These are phyloP conservation scores for Xylocampa areola DNA, from an alignment of 2,888 invertebrate species.

Conservation along the genomic window DNA sequence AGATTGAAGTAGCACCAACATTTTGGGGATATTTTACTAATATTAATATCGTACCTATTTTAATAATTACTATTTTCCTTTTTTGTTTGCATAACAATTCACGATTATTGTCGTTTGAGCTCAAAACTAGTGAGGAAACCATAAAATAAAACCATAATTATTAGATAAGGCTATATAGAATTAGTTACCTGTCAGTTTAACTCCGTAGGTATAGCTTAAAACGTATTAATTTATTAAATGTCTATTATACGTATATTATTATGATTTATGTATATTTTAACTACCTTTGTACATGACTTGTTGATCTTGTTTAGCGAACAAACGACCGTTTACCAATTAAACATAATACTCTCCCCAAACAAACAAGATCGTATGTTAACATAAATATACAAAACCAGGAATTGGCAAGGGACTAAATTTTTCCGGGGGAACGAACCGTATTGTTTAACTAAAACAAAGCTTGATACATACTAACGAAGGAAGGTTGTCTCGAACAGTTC, in stretches of 20 bases:
- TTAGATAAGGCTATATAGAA: no score
- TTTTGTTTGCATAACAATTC: no score
- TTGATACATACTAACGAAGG: conserved; percentile 1
- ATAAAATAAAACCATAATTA: no score
- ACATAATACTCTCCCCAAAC: conserved; percentile 13
- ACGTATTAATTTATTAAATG: no score
- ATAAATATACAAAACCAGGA: conserved; percentile 16
- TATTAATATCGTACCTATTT: no score
- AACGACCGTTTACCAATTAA: conserved; percentile 18
- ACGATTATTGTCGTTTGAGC: no score
- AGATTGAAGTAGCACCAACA: neutral
- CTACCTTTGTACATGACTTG: neutral
- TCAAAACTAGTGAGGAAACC: no score
- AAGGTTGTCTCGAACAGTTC: conserved; percentile 6
- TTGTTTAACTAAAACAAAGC: conserved; percentile 2
- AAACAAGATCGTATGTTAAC: conserved; percentile 4
- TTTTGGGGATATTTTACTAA: neutral
- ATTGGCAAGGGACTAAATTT: conserved; percentile 13
- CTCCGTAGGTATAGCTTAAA: no score
- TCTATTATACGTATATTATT: no score
- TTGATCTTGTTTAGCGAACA: conserved; percentile 12
- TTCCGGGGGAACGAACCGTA: neutral
- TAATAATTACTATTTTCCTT: no score
- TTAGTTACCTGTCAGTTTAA: no score
- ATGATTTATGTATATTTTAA: no score